Evolutionary conservation across 2,888 invertebrate species (phyloP).

Genomic region (Melinaea menophilus): DNA sequence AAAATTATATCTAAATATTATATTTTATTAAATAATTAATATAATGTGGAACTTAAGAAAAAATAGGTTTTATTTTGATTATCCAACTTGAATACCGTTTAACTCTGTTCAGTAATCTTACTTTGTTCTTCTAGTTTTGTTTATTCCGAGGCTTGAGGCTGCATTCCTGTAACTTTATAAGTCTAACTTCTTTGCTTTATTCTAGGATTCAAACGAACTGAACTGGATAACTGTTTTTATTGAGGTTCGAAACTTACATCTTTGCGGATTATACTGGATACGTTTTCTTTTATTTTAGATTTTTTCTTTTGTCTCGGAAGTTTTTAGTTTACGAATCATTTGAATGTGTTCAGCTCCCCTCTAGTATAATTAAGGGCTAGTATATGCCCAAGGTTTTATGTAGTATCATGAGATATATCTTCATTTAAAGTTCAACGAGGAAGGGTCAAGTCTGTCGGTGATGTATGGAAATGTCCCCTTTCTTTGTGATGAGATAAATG

Average conservation of each 20-base stretch:
- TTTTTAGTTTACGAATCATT: neutral
- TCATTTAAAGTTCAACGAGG: constrained; percentile 17
- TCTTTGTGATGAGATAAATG: constrained; percentile 50
- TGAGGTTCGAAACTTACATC: constrained; percentile 2
- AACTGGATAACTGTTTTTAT: constrained; percentile 25
- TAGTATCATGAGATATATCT: neutral
- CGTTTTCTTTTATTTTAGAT: neutral
- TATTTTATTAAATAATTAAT: too few species aligned
- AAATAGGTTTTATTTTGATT: too few species aligned
- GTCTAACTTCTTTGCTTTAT: constrained; percentile 43
- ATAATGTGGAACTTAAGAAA: too few species aligned
- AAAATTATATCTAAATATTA: neutral
- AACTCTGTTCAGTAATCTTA: constrained; percentile 25
- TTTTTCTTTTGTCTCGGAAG: neutral
- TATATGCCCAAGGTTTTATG: neutral
- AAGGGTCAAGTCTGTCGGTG: constrained; percentile 72
- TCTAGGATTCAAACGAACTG: constrained; percentile 32
- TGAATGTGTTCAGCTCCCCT: neutral
- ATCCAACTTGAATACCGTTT: too few species aligned
- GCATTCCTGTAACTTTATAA: constrained; percentile 38
- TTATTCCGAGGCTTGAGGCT: constrained; percentile 46
- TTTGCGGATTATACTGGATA: neutral
- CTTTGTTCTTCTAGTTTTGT: constrained; percentile 36
- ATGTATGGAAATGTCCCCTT: constrained; percentile 69
- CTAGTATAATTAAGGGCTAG: neutral